phyloP scores from a whole-genome alignment of 2,797 vertebrate species.

The Anolis apletophallus region DNA sequence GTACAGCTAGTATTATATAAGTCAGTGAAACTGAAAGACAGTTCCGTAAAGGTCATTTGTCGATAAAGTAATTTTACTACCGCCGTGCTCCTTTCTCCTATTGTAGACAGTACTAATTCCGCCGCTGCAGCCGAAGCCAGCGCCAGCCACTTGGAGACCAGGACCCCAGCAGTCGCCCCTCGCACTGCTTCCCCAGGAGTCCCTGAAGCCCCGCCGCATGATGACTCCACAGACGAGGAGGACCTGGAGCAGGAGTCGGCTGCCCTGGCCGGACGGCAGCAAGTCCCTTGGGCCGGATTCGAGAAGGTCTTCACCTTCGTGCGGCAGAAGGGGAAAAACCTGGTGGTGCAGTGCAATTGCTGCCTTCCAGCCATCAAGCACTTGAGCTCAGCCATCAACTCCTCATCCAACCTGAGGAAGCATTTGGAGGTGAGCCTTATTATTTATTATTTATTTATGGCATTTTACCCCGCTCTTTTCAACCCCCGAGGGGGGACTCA shows the following conservation, averaged over 20 bases:
- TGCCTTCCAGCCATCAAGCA: neutral
- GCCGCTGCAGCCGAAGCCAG: neutral
- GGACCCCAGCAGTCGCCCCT: too few relatives aligned
- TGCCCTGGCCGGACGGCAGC: neutral
- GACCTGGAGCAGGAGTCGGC: neutral
- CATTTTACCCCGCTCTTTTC: too few relatives aligned
- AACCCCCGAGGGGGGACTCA: too few relatives aligned
- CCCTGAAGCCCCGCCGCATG: neutral
- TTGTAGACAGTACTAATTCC: neutral
- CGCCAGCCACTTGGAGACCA: neutral
- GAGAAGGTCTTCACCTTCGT: neutral
- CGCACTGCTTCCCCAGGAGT: too few relatives aligned
- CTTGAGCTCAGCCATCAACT: neutral
- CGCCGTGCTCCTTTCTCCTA: neutral
- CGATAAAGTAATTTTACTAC: neutral
- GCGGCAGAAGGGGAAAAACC: neutral
- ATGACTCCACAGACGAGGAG: neutral
- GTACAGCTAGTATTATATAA: too few relatives aligned
- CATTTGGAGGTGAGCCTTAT: neutral
- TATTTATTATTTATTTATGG: too few relatives aligned
- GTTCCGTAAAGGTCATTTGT: neutral
- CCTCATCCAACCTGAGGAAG: neutral
- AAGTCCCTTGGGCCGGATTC: neutral
- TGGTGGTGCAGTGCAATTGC: neutral
- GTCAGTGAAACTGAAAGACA: too few relatives aligned